Conservation (phyloP, 2,888 invertebrate genomes). For the Napeogenes inachia region DNA sequence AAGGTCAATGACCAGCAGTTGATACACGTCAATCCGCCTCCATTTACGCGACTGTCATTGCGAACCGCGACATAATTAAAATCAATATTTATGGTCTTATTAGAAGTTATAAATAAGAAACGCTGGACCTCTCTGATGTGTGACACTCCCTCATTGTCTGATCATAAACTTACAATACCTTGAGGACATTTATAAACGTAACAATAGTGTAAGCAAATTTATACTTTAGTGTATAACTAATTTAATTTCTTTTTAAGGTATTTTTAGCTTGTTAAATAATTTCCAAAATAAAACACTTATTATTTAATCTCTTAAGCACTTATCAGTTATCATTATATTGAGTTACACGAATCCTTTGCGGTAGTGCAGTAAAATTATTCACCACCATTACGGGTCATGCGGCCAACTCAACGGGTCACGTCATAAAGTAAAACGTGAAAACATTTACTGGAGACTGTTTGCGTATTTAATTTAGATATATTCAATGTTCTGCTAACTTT, state of each 20-base stretch:
- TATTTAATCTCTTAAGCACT: no score
- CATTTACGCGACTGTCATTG: slow-evolving; percentile 45
- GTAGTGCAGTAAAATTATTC: neutral
- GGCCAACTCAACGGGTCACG: neutral
- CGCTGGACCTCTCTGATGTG: slow-evolving; percentile 30
- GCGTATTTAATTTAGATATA: neutral
- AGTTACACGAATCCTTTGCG: neutral
- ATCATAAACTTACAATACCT: slow-evolving; percentile 46
- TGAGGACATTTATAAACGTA: slow-evolving; percentile 29
- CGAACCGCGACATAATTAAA: slow-evolving; percentile 50
- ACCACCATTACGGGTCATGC: neutral
- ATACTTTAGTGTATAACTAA: no score
- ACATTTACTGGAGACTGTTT: neutral
- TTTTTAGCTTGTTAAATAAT: no score
- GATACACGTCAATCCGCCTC: slow-evolving; percentile 40
- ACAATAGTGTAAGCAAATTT: no score
- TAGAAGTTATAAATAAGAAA: slow-evolving; percentile 35
- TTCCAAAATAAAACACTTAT: no score
- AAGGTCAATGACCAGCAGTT: slow-evolving; percentile 29
- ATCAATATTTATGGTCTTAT: slow-evolving; percentile 54
- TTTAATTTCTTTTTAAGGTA: no score
- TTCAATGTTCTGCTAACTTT: neutral
- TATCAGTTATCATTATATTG: neutral
- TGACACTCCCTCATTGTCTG: slow-evolving; percentile 30
- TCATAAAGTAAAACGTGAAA: neutral